phyloP scores from a whole-genome alignment of 2,888 invertebrate genomes.

The Syrphus vitripennis region DNA sequence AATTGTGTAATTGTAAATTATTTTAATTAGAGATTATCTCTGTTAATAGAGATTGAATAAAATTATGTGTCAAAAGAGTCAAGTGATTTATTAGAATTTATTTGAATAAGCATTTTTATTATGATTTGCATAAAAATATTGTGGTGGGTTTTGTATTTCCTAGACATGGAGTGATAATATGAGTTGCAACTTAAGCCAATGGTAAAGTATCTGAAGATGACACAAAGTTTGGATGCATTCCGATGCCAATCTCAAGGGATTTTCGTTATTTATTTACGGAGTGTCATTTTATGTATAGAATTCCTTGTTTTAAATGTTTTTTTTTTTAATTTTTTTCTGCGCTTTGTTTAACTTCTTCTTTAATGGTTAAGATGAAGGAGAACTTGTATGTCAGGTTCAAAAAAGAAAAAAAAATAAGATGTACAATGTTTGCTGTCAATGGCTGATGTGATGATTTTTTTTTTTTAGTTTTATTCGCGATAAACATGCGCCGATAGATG shows the following conservation, averaged over 20 bases:
- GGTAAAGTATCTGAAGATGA: not conserved
- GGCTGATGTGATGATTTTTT: slow-evolving; percentile 15
- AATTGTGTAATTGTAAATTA: slow-evolving; percentile 39
- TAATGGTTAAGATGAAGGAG: slow-evolving; percentile 41
- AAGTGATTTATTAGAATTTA: slow-evolving; percentile 17
- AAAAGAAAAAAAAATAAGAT: not conserved
- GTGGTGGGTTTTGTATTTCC: not conserved
- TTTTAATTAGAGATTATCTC: slow-evolving; percentile 57
- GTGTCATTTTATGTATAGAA: not conserved
- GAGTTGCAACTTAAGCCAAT: not conserved
- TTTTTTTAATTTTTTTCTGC: not conserved
- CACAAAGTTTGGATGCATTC: slow-evolving; percentile 53
- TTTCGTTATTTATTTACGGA: not conserved
- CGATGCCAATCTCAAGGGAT: slow-evolving; percentile 60
- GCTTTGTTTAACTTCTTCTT: slow-evolving; percentile 3
- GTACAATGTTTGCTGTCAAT: slow-evolving; percentile 35
- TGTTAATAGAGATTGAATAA: slow-evolving; percentile 11
- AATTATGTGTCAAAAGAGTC: slow-evolving; percentile 28
- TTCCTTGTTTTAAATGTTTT: not conserved
- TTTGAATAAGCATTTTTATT: slow-evolving; percentile 20
- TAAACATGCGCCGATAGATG: slow-evolving; percentile 38
- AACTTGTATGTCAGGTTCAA: slow-evolving; percentile 41
- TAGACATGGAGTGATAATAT: slow-evolving; percentile 3
- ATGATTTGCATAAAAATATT: slow-evolving; percentile 19
- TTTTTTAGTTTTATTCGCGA: slow-evolving; percentile 15